Percentiles rank a stretch among this genome's conserved stretches.
These are phyloP conservation scores for Armadillidium nasatum DNA, from an alignment of 1,140 invertebrate species.

Conservation along the genomic window DNA sequence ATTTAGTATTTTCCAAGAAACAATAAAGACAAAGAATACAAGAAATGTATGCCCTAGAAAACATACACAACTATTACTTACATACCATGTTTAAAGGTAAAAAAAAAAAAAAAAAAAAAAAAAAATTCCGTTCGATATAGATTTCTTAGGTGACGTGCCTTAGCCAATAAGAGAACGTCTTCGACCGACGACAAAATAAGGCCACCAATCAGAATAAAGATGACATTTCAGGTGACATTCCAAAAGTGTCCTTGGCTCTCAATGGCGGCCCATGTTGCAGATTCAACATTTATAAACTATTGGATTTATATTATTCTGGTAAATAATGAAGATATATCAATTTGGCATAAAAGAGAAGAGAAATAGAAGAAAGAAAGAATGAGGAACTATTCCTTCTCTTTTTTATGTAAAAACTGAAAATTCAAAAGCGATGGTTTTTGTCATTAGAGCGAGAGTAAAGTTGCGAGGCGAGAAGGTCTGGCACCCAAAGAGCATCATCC, in stretches of 20 bases:
- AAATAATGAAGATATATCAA: no score
- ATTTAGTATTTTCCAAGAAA: no score
- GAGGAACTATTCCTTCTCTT: no score
- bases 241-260: not conserved
- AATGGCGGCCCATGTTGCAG: not conserved
- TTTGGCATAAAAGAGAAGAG: no score
- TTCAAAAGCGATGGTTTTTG: not conserved
- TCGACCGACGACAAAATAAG: not conserved
- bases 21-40: no score
- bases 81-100: not conserved
- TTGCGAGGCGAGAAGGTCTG: slow-evolving; percentile 5
- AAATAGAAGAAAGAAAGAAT: no score
- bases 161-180: not conserved
- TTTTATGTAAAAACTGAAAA: not conserved
- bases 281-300: no score
- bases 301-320: no score
- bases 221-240: slow-evolving; percentile 5
- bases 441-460: slow-evolving; percentile 5
- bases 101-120: not conserved
- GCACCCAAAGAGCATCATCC: not conserved
- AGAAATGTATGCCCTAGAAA: no score
- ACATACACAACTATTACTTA: no score
- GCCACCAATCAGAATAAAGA: not conserved
- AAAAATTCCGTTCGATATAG: not conserved
- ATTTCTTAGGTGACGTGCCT: slow-evolving; percentile 9